Percentiles rank a stretch among this genome's conserved stretches.
phyloP scores from a whole-genome alignment of 1,140 invertebrate species.

The Oreohelix idahoensis region DNA sequence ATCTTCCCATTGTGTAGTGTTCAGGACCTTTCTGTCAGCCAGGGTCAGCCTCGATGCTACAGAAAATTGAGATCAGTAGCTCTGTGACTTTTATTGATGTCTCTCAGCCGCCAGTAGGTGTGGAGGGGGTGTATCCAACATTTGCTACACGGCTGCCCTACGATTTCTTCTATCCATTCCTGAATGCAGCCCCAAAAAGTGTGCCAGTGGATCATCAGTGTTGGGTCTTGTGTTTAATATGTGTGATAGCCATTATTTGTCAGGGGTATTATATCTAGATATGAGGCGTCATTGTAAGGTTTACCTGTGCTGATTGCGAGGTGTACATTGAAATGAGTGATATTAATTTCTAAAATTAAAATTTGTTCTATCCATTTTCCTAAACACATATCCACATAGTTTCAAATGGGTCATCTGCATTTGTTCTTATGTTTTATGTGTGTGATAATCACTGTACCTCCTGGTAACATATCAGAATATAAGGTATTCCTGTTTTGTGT shows the following conservation, averaged over 20 bases:
- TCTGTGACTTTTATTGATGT: slow-evolving; percentile 79
- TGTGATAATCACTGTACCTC: no score
- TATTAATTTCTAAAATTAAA: no score
- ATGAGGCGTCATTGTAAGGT: neutral
- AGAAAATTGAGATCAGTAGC: slow-evolving; percentile 59
- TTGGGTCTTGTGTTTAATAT: slow-evolving; percentile 3
- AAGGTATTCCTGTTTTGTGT: no score
- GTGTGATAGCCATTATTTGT: neutral
- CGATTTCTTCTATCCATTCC: slow-evolving; percentile 83
- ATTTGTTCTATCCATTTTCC: no score
- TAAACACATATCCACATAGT: no score
- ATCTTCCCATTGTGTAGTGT: slow-evolving; percentile 49
- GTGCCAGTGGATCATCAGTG: neutral
- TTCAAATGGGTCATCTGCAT: no score
- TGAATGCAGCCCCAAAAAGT: slow-evolving; percentile 25
- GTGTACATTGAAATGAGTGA: no score
- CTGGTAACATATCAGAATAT: no score
- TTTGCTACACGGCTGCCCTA: slow-evolving; percentile 79
- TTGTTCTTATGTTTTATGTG: no score
- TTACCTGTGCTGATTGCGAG: neutral
- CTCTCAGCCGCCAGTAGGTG: slow-evolving; percentile 74
- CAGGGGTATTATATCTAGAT: neutral
- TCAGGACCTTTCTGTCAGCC: slow-evolving; percentile 55
- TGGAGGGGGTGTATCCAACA: slow-evolving; percentile 77
- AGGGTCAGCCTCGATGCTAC: slow-evolving; percentile 37